Percentiles rank a stretch among this genome's conserved stretches.
Evolutionary conservation across 2,888 invertebrate genomes (phyloP).

Genomic region (Caenorhabditis angaria): DNA sequence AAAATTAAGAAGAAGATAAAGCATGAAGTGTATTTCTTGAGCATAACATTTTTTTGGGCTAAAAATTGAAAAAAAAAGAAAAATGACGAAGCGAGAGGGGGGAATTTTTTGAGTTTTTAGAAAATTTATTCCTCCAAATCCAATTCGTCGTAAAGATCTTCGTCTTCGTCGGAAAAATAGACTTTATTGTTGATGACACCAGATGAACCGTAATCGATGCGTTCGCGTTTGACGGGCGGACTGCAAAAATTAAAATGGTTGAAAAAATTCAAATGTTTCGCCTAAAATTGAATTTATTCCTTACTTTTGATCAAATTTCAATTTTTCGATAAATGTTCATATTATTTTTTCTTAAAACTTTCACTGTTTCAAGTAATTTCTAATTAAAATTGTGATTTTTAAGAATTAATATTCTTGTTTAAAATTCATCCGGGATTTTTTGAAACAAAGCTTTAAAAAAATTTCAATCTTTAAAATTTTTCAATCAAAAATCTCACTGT

Average conservation of each 20-base stretch:
- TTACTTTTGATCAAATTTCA: no score
- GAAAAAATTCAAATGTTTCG: constrained; percentile 7
- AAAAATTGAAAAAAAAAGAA: constrained; percentile 10
- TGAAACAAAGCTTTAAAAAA: no score
- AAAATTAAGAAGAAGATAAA: constrained; percentile 17
- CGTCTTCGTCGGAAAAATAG: constrained; percentile 64
- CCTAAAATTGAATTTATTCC: no score
- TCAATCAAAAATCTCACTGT: no score
- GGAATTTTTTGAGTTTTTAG: neutral
- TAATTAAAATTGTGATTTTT: no score
- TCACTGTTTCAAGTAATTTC: no score
- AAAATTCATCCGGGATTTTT: no score
- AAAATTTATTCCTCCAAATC: constrained; percentile 27
- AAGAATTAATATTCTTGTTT: no score
- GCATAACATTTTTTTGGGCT: constrained; percentile 9
- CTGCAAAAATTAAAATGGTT: constrained; percentile 18
- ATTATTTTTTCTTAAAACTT: no score
- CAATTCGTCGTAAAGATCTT: constrained; percentile 38
- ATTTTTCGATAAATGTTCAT: no score
- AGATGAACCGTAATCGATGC: constrained; percentile 15
- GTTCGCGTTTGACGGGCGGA: constrained; percentile 24
- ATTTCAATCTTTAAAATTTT: no score
- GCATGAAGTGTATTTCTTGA: constrained; percentile 24
- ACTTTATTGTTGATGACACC: constrained; percentile 33
- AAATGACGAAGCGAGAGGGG: neutral